Evolutionary conservation across 1,140 invertebrate species (phyloP).

Genomic region (Xylocopa sonorina): DNA sequence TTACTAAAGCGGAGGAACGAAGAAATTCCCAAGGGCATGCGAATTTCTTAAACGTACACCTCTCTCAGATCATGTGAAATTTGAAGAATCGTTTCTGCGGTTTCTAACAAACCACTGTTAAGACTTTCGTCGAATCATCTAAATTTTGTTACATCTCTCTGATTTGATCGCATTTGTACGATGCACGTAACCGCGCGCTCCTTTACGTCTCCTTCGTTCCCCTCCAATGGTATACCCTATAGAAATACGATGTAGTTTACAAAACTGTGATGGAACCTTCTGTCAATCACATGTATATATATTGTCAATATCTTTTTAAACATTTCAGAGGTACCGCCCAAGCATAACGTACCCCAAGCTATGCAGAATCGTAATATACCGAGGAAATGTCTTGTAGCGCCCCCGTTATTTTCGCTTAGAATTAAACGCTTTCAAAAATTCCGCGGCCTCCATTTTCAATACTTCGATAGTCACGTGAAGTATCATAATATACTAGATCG

Average conservation of each 20-base stretch:
- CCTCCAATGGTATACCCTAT: conserved; percentile 34
- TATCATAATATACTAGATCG: background rate
- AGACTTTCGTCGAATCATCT: background rate
- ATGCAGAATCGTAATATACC: conserved; percentile 41
- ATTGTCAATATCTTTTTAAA: conserved; percentile 55
- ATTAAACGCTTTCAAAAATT: conserved; percentile 47
- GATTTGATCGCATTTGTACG: no score
- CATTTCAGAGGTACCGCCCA: conserved; percentile 41
- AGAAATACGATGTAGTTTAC: conserved; percentile 52
- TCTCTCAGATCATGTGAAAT: background rate
- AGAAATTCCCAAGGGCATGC: background rate
- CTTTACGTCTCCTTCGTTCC: conserved; percentile 20
- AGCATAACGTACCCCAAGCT: conserved; percentile 40
- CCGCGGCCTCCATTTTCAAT: background rate
- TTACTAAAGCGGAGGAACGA: conserved; percentile 29
- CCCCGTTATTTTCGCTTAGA: conserved; percentile 31
- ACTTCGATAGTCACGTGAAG: conserved; percentile 21
- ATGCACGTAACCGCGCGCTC: background rate
- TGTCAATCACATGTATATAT: conserved; percentile 54
- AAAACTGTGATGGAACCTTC: conserved; percentile 51
- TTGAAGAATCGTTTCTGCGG: background rate
- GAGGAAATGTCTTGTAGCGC: conserved; percentile 33
- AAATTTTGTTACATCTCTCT: no score
- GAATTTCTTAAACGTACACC: background rate
- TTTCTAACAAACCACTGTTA: background rate